These are phyloP conservation scores for Eristalis pertinax DNA, from an alignment of 2,888 invertebrate genomes.

Conservation along the genomic window DNA sequence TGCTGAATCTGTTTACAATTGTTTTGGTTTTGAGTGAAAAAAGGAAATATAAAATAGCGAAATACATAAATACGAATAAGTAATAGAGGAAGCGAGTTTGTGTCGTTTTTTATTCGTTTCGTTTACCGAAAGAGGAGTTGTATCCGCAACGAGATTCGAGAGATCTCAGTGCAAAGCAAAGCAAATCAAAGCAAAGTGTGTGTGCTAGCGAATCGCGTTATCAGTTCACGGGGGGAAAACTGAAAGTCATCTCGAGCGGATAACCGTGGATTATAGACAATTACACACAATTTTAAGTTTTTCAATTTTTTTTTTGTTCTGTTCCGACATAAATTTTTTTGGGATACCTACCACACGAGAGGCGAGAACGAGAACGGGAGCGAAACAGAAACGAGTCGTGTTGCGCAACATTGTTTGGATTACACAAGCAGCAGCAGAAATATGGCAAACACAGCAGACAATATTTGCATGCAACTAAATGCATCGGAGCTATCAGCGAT, in stretches of 20 bases:
- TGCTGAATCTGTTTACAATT: slow-evolving; percentile 37
- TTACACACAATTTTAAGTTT: background rate
- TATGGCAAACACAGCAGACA: slow-evolving; percentile 73
- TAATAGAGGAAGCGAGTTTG: background rate
- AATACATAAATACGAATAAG: slow-evolving; percentile 17
- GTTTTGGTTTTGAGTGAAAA: slow-evolving; percentile 17
- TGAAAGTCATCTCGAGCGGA: background rate
- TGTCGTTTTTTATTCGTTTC: background rate
- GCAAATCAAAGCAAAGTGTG: background rate
- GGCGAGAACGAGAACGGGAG: background rate
- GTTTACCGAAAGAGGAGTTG: background rate
- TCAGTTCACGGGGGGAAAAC: background rate
- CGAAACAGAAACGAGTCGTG: slow-evolving; percentile 16
- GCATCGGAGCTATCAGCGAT: slow-evolving; percentile 80
- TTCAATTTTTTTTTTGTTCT: background rate
- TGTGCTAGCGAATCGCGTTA: background rate
- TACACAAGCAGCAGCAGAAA: slow-evolving; percentile 16
- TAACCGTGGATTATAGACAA: background rate
- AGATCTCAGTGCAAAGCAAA: background rate
- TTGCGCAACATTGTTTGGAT: slow-evolving; percentile 46
- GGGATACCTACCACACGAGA: background rate
- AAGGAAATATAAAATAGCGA: slow-evolving; percentile 10
- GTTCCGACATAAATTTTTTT: background rate
- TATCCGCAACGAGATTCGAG: background rate
- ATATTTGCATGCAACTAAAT: slow-evolving; percentile 79